Evolutionary conservation across 2,113 vertebrate species (phyloP).

Genomic region (Stegostoma tigrinum): DNA sequence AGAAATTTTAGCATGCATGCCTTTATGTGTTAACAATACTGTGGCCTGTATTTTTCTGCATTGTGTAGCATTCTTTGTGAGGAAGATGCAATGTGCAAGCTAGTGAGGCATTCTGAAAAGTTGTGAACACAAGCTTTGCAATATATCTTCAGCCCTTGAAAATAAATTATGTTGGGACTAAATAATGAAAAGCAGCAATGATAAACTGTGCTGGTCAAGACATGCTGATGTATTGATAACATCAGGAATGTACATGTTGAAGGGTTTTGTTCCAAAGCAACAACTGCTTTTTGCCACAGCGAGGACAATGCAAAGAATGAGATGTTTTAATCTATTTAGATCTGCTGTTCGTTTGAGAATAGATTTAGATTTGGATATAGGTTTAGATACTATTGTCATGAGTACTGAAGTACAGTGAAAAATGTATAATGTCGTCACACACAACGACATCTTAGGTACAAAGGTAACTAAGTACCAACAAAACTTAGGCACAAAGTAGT

Average conservation of each 20-base stretch:
- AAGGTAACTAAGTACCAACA: too few relatives aligned
- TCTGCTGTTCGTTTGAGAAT: background rate
- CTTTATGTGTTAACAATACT: background rate
- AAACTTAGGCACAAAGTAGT: too few relatives aligned
- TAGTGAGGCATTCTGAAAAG: background rate
- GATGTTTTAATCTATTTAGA: background rate
- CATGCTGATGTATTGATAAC: background rate
- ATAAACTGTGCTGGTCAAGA: background rate
- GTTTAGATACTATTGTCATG: too few relatives aligned
- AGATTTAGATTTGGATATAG: too few relatives aligned
- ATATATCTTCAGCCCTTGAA: background rate
- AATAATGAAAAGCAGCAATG: background rate
- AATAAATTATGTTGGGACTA: background rate
- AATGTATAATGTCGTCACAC: too few relatives aligned
- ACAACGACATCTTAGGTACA: too few relatives aligned
- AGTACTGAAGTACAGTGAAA: too few relatives aligned
- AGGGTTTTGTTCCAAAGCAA: background rate
- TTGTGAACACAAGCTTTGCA: background rate
- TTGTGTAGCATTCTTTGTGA: background rate
- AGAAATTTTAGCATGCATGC: background rate
- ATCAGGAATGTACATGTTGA: background rate
- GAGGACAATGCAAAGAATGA: background rate
- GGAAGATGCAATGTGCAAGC: background rate
- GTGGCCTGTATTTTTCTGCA: background rate
- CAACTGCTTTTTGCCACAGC: background rate